phyloP scores from a whole-genome alignment of 2,113 vertebrate species.

The Coptodon bakossiorum region DNA sequence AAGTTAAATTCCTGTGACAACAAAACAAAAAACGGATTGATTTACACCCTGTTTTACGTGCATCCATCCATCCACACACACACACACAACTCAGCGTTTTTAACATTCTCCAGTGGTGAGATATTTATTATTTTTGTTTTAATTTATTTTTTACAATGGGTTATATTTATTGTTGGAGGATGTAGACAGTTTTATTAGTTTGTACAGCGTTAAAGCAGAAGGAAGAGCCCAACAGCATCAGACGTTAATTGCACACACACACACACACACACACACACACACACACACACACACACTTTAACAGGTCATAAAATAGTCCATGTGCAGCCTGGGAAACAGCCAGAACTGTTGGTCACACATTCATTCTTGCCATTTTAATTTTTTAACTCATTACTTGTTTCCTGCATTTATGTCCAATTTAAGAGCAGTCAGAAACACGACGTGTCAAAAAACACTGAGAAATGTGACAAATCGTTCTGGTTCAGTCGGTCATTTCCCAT shows the following conservation, averaged over 20 bases:
- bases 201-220: constrained; percentile 17
- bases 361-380: not conserved
- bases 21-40: not conserved
- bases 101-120: not conserved
- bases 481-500: not conserved
- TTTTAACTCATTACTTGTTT: not conserved
- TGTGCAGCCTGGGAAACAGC: not conserved
- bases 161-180: constrained; percentile 60
- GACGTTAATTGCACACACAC: not conserved
- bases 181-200: not conserved
- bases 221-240: not conserved
- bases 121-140: constrained; percentile 59
- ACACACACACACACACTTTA: not conserved
- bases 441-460: not conserved
- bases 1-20: constrained; percentile 33
- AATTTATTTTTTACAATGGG: constrained; percentile 48
- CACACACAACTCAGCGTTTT: not conserved
- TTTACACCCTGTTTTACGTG: not conserved
- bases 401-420: not conserved
- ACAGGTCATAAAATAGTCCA: not conserved
- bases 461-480: not conserved
- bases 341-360: not conserved
- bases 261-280: not conserved
- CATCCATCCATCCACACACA: not conserved
- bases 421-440: not conserved